phyloP scores from a whole-genome alignment of 1,140 invertebrate species.

The Tetramorium simillimum region DNA sequence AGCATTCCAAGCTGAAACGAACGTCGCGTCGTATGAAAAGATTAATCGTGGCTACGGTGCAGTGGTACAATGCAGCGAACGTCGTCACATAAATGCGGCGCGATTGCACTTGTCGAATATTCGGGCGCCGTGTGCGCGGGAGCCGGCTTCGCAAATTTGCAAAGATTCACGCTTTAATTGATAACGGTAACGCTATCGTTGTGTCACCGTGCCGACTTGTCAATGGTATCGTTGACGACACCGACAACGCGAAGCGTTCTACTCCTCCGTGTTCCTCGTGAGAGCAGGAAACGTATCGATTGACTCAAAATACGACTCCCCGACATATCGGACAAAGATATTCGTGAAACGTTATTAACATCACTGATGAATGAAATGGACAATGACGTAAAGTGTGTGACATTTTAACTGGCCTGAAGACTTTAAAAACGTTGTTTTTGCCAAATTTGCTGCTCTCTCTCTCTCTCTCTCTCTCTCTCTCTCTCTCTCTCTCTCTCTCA shows the following conservation, averaged over 20 bases:
- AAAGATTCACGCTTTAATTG: constrained; percentile 31
- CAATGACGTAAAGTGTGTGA: neutral
- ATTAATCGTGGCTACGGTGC: constrained; percentile 22
- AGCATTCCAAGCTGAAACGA: neutral
- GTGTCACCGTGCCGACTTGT: constrained; percentile 13
- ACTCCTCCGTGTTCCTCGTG: neutral
- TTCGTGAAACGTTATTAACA: neutral
- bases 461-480: neutral
- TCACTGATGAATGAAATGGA: neutral
- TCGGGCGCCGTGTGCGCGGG: neutral
- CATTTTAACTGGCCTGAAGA: neutral
- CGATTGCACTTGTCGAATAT: constrained; percentile 15
- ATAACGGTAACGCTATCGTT: constrained; percentile 26
- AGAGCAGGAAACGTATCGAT: constrained; percentile 9
- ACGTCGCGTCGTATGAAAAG: constrained; percentile 17
- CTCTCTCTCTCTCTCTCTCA: neutral
- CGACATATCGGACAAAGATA: constrained; percentile 10
- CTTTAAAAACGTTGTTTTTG: neutral
- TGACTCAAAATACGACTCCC: neutral
- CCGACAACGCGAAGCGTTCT: neutral
- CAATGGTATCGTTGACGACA: constrained; percentile 27
- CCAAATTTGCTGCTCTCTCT: neutral
- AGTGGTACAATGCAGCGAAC: constrained; percentile 13
- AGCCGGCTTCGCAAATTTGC: neutral
- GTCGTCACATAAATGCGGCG: constrained; percentile 27